A percentile compares a stretch with the other conserved stretches of the same genome.
These are phyloP conservation scores for Actinernus sp. DNA, from an alignment of 92 coral and sea anemone species.

Conservation along the genomic window DNA sequence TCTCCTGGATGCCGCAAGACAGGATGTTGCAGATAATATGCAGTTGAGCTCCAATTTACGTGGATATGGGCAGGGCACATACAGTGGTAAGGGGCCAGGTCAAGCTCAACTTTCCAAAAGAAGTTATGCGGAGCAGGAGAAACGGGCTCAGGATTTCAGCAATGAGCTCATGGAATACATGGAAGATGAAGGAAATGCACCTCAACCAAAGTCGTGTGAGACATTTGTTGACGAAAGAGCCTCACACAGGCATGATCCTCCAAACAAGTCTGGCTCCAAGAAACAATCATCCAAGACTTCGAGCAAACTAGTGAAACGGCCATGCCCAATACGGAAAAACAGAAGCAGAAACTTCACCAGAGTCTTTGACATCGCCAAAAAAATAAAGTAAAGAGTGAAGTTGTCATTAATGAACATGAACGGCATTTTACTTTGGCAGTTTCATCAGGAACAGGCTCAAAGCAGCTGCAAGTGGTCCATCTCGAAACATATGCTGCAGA, in stretches of 20 bases:
- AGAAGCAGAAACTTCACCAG: conserved; percentile 54
- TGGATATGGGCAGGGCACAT: conserved; percentile 43
- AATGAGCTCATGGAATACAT: conserved; percentile 48
- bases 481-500: conserved; percentile 52
- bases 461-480: conserved; percentile 41
- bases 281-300: conserved; percentile 4
- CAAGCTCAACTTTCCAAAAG: conserved; percentile 33
- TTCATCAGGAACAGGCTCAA: conserved; percentile 9
- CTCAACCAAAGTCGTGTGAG: conserved; percentile 31
- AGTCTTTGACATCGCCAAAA: conserved; percentile 54
- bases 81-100: conserved; percentile 59
- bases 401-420: conserved; percentile 18
- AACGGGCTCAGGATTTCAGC: conserved; percentile 48
- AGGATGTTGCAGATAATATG: conserved; percentile 61
- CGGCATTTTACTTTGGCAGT: conserved; percentile 34
- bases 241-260: conserved; percentile 44
- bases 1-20: conserved; percentile 59
- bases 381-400: conserved; percentile 39
- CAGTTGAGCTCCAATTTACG: conserved; percentile 28
- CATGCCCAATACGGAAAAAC: conserved; percentile 52
- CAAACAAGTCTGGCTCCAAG: neutral
- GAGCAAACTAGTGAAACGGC: conserved; percentile 33
- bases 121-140: conserved; percentile 30
- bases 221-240: conserved; percentile 41
- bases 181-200: conserved; percentile 21